Conservation (phyloP, 2,113 vertebrate genomes). For the Electrona antarctica region DNA sequence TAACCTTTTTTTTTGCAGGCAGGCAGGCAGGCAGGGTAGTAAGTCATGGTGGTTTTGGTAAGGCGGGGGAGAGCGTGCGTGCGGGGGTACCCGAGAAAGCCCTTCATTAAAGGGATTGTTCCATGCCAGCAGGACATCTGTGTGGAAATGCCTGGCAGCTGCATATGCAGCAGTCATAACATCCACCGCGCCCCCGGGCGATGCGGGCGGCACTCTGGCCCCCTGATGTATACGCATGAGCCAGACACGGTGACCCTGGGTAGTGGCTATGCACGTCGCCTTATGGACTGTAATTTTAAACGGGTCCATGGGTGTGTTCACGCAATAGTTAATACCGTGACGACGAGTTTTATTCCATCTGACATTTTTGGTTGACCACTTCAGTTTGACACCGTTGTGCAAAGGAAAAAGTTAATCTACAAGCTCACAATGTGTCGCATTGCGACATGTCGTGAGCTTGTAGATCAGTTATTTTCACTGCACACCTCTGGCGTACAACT, state of each 20-base stretch:
- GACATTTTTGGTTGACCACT: neutral
- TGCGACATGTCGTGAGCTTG: too few species aligned
- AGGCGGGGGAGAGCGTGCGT: conserved; percentile 24
- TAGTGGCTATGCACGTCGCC: neutral
- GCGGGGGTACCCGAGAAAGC: conserved; percentile 61
- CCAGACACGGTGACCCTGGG: conserved; percentile 44
- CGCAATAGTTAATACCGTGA: neutral
- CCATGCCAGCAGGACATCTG: conserved; percentile 71
- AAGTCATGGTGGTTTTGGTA: conserved; percentile 43
- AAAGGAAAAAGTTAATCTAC: too few species aligned
- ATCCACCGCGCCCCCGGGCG: conserved; percentile 53
- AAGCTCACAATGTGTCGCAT: too few species aligned
- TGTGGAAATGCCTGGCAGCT: conserved; percentile 75
- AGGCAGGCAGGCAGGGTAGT: conserved; percentile 22
- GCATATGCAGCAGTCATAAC: conserved; percentile 73
- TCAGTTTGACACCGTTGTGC: too few species aligned
- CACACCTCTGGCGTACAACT: too few species aligned
- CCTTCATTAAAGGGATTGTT: conserved; percentile 72
- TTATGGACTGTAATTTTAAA: neutral
- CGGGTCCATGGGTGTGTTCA: neutral
- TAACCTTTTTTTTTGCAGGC: conserved; percentile 25
- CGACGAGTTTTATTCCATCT: neutral
- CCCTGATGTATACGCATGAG: conserved; percentile 27
- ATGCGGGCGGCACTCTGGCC: conserved; percentile 56
- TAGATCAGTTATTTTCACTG: too few species aligned